phyloP scores from a whole-genome alignment of 2,888 invertebrate species.

The Lutraria lutraria region DNA sequence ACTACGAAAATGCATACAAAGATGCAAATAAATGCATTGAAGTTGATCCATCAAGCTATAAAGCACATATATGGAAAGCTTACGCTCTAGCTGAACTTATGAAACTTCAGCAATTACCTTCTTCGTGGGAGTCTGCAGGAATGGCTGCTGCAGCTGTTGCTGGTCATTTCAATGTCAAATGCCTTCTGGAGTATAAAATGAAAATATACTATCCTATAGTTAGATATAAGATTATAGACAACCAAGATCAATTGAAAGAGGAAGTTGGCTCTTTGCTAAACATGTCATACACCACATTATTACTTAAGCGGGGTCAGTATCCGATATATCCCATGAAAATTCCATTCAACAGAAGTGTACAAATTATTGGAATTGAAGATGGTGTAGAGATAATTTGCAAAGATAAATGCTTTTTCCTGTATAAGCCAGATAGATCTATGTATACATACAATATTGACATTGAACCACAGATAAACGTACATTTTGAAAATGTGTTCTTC shows the following conservation, averaged over 20 bases:
- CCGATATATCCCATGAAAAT: neutral
- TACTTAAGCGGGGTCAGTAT: constrained; percentile 46
- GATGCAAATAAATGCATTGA: constrained; percentile 55
- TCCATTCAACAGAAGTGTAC: constrained; percentile 36
- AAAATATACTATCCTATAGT: constrained; percentile 58
- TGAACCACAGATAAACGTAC: constrained; percentile 30
- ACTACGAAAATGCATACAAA: constrained; percentile 52
- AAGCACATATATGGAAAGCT: constrained; percentile 56
- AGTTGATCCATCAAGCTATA: constrained; percentile 38
- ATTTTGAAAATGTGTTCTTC: constrained; percentile 60
- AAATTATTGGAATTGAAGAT: constrained; percentile 57
- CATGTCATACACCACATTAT: constrained; percentile 36
- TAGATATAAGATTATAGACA: constrained; percentile 31
- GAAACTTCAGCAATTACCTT: constrained; percentile 5
- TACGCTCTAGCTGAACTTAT: constrained; percentile 49
- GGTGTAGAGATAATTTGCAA: constrained; percentile 37
- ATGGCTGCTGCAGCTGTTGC: constrained; percentile 54
- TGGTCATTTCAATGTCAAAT: constrained; percentile 34
- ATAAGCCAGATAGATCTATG: neutral
- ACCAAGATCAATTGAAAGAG: neutral
- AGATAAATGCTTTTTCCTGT: neutral
- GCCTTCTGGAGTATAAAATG: constrained; percentile 40
- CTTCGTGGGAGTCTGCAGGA: constrained; percentile 35
- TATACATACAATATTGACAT: neutral
- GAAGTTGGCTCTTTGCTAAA: constrained; percentile 24